Evolutionary conservation across 2,797 vertebrate species (phyloP).

Genomic region (Squalus acanthias): DNA sequence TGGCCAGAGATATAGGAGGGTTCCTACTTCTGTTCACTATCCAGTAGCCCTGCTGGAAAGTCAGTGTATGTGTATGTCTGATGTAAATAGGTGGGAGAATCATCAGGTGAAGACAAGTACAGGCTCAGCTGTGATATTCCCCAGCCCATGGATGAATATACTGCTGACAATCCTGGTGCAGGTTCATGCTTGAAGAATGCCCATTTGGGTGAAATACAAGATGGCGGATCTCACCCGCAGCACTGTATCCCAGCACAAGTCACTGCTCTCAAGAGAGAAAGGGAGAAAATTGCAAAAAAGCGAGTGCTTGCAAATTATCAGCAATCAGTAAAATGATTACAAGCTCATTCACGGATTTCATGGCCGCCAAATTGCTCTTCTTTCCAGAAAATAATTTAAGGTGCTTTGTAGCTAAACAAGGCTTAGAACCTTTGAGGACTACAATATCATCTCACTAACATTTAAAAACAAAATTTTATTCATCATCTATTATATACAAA

Average conservation of each 20-base stretch:
- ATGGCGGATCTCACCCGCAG: not conserved
- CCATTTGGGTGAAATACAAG: not conserved
- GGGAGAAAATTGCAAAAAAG: not conserved
- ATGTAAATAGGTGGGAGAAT: not conserved
- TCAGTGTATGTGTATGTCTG: not conserved
- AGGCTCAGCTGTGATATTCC: not conserved
- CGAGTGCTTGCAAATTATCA: not conserved
- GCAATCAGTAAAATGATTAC: not conserved
- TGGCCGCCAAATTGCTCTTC: not conserved
- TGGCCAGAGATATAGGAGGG: too few species aligned
- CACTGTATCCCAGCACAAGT: not conserved
- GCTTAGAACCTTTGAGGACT: not conserved
- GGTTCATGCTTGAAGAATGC: not conserved
- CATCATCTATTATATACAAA: not conserved
- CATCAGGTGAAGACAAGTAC: not conserved
- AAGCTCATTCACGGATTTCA: not conserved
- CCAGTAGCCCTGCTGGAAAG: not conserved
- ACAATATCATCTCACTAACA: not conserved
- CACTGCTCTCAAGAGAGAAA: not conserved
- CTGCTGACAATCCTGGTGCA: not conserved
- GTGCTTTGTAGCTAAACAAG: not conserved
- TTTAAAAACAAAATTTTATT: constrained; percentile 10
- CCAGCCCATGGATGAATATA: not conserved
- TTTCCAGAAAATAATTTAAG: not conserved
- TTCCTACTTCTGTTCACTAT: not conserved